phyloP scores from a whole-genome alignment of 2,888 invertebrate genomes.

The Acleris cristana region DNA sequence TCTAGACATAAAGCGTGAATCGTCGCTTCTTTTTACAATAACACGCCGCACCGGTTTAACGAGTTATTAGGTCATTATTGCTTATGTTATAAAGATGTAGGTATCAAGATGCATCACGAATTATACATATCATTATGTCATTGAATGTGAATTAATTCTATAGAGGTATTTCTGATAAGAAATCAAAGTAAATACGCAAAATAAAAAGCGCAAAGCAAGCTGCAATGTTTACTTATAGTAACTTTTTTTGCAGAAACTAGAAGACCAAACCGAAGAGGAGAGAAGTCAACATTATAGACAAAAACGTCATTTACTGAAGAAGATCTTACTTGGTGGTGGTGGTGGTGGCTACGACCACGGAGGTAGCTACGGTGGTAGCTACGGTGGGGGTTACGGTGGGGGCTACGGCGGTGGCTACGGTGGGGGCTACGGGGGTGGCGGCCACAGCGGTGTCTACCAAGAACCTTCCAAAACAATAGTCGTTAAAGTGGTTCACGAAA shows the following conservation, averaged over 20 bases:
- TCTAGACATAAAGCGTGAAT: constrained; percentile 17
- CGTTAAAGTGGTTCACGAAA: constrained; percentile 53
- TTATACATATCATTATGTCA: background rate
- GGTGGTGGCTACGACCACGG: constrained; percentile 45
- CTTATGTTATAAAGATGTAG: background rate
- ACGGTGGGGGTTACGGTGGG: constrained; percentile 50
- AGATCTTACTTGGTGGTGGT: constrained; percentile 51
- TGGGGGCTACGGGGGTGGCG: constrained; percentile 19
- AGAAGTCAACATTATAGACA: constrained; percentile 55
- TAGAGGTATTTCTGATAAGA: too few relatives aligned
- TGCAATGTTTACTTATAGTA: background rate
- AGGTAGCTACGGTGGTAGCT: constrained; percentile 42
- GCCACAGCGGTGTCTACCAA: constrained; percentile 51
- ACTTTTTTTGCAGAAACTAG: constrained; percentile 61
- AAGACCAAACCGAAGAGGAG: constrained; percentile 62
- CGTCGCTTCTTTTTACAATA: constrained; percentile 15
- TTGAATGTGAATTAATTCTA: too few relatives aligned
- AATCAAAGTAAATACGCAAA: too few relatives aligned
- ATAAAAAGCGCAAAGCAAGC: background rate
- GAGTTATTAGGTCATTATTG: constrained; percentile 10
- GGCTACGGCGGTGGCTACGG: constrained; percentile 50
- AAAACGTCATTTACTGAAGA: constrained; percentile 58
- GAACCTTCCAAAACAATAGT: constrained; percentile 59
- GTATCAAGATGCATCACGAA: background rate
- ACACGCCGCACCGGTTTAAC: constrained; percentile 25